Conservation (phyloP, 2,888 invertebrate species). For the Drosophila neotestacea region DNA sequence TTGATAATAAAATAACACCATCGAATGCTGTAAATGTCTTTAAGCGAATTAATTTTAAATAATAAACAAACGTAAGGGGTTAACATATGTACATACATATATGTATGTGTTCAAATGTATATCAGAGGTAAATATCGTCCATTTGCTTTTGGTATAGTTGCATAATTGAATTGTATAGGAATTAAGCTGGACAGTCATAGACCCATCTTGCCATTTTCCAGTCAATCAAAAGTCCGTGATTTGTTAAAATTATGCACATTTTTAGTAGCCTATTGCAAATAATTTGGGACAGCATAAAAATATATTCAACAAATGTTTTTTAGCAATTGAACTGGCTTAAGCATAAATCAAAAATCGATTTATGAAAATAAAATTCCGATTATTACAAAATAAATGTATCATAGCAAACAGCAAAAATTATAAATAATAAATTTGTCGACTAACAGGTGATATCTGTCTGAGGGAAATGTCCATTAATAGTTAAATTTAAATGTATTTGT, state of each 20-base stretch:
- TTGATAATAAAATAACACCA: constrained; percentile 39
- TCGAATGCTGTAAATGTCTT: constrained; percentile 6
- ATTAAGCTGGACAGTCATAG: not conserved
- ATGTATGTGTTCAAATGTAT: not conserved
- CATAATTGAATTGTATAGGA: no score
- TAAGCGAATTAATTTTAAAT: constrained; percentile 9
- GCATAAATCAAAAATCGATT: not conserved
- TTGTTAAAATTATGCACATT: constrained; percentile 52
- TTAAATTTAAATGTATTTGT: not conserved
- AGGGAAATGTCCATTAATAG: not conserved
- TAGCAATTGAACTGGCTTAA: not conserved
- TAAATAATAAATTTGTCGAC: constrained; percentile 9
- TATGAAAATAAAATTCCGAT: not conserved
- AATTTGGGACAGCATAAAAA: constrained; percentile 4
- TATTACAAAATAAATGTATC: not conserved
- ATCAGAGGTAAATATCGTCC: constrained; percentile 14
- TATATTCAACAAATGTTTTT: not conserved
- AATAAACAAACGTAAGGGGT: not conserved
- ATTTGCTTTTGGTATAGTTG: no score
- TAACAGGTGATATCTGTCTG: constrained; percentile 1
- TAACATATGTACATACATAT: not conserved
- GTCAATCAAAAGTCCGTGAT: not conserved
- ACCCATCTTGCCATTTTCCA: not conserved
- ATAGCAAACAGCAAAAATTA: not conserved
- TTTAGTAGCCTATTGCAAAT: constrained; percentile 25